Evolutionary conservation across 2,113 vertebrate species (phyloP).

Genomic region (Ptilonorhynchus violaceus): DNA sequence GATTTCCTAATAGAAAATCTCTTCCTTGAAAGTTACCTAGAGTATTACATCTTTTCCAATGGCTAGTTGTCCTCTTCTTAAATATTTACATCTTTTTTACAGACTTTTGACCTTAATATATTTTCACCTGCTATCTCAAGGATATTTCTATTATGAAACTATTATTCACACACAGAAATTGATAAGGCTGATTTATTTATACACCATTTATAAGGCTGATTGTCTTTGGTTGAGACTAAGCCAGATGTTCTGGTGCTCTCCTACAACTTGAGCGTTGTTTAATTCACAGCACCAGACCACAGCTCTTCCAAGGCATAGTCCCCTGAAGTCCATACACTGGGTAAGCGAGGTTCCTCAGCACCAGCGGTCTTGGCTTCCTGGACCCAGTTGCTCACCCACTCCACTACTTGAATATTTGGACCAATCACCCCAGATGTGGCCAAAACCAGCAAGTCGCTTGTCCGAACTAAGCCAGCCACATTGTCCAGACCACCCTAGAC

Average conservation of each 20-base stretch:
- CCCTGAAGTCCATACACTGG: background rate
- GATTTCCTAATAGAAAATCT: background rate
- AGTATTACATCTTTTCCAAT: background rate
- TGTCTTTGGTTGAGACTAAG: background rate
- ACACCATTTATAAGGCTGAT: background rate
- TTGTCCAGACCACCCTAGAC: background rate
- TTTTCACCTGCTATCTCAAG: background rate
- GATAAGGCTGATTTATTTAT: too few species aligned
- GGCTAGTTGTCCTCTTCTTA: background rate
- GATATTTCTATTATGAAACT: background rate
- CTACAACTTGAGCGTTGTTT: background rate
- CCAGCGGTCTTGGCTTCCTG: background rate
- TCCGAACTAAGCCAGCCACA: background rate
- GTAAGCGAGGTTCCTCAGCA: background rate
- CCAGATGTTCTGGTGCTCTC: background rate
- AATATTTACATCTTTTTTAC: background rate
- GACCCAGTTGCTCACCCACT: background rate
- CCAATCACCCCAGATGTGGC: background rate
- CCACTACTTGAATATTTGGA: background rate
- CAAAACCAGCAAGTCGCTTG: background rate
- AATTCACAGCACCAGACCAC: background rate
- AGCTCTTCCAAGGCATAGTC: background rate
- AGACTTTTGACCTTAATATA: background rate
- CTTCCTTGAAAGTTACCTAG: background rate
- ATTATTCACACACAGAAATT: background rate